Conservation (phyloP, 2,888 invertebrate species). For the Drosophila neonasuta region DNA sequence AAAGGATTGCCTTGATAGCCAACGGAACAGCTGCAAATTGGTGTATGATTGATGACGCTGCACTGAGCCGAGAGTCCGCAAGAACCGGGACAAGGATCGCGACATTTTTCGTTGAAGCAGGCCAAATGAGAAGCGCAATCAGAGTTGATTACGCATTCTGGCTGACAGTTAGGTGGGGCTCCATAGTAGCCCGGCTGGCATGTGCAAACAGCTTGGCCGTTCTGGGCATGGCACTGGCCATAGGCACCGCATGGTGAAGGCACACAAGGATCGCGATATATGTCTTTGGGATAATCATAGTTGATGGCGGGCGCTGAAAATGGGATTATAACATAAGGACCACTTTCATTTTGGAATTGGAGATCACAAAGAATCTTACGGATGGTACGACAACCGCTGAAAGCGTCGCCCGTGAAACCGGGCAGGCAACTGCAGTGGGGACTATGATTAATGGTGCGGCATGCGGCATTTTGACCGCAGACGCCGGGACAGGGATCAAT, state of each 20-base stretch:
- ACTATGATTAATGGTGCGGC: constrained; percentile 85
- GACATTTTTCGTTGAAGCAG: constrained; percentile 86
- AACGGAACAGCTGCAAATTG: constrained; percentile 85
- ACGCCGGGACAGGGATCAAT: constrained; percentile 88
- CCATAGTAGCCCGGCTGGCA: constrained; percentile 85
- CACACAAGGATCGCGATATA: constrained; percentile 84
- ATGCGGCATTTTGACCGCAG: constrained; percentile 88
- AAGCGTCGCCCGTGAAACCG: constrained; percentile 88
- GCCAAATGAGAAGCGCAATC: constrained; percentile 87
- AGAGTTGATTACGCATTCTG: constrained; percentile 86
- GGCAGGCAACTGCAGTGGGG: constrained; percentile 87
- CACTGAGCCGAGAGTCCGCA: constrained; percentile 85
- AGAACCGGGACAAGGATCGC: constrained; percentile 87
- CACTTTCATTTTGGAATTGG: not conserved
- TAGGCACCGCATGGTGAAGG: constrained; percentile 88
- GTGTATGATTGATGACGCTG: constrained; percentile 85
- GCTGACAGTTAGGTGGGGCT: constrained; percentile 87
- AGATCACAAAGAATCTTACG: constrained; percentile 80
- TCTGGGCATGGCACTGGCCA: constrained; percentile 84
- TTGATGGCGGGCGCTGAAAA: constrained; percentile 64
- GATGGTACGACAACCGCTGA: constrained; percentile 83
- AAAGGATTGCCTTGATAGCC: constrained; percentile 86
- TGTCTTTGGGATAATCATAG: constrained; percentile 65
- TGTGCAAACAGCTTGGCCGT: constrained; percentile 85
- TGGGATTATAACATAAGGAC: not conserved